Percentiles rank a stretch among this genome's conserved stretches.
phyloP scores from a whole-genome alignment of 2,797 vertebrate genomes.

The Scolopax bukidnonensis region DNA sequence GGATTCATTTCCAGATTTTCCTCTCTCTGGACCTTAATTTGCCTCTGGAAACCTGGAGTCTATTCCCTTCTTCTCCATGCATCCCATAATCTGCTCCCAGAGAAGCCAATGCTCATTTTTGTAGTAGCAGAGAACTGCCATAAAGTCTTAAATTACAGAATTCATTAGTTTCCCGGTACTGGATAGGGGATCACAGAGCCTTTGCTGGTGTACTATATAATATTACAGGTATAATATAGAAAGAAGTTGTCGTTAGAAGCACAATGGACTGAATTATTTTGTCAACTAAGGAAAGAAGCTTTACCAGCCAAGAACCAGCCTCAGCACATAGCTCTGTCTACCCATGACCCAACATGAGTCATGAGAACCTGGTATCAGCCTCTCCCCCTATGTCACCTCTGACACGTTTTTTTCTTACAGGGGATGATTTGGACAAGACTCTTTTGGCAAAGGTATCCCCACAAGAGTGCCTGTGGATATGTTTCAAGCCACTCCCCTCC shows the following conservation, averaged over 20 bases:
- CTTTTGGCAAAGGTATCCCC: not conserved
- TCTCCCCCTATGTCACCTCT: not conserved
- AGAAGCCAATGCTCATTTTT: not conserved
- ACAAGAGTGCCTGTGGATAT: not conserved
- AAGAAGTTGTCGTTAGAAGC: not conserved
- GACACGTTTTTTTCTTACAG: not conserved
- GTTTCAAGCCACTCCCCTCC: not conserved
- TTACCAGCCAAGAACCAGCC: not conserved
- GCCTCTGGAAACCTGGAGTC: not conserved
- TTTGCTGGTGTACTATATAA: not conserved
- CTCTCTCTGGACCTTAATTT: not conserved
- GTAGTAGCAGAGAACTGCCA: not conserved
- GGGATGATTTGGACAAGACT: not conserved
- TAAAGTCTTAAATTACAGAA: not conserved
- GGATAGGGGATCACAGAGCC: not conserved
- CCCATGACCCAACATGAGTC: not conserved
- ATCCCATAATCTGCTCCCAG: not conserved
- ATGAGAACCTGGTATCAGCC: not conserved
- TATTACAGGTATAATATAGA: not conserved
- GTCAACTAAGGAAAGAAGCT: not conserved
- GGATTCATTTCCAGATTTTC: not conserved
- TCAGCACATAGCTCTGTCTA: not conserved
- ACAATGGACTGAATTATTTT: not conserved
- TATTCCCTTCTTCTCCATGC: not conserved
- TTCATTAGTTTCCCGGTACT: not conserved